phyloP scores from a whole-genome alignment of 2,797 vertebrate genomes.

The Cynodonichthys magdalenae region DNA sequence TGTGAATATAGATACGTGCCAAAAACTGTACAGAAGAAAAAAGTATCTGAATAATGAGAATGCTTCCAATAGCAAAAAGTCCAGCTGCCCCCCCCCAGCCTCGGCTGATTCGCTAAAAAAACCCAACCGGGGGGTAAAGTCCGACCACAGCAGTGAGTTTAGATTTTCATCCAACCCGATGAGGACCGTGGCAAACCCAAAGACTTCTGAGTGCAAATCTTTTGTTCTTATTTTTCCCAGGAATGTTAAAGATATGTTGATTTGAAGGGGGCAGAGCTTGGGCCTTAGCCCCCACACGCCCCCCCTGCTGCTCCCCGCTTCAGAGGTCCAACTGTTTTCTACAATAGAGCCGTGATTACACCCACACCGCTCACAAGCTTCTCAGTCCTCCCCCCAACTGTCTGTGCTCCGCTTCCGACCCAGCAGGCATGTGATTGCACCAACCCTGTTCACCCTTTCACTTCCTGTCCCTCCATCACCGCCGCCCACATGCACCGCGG shows the following conservation, averaged over 20 bases:
- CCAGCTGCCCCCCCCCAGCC: not conserved
- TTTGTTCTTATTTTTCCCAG: conserved; percentile 58
- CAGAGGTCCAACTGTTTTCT: conserved; percentile 71
- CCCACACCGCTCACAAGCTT: conserved; percentile 63
- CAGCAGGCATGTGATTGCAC: conserved; percentile 75
- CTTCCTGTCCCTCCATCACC: conserved; percentile 55
- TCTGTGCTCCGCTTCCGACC: conserved; percentile 60
- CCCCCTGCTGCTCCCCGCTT: conserved; percentile 59
- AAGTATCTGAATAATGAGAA: too few relatives aligned
- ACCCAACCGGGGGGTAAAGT: not conserved
- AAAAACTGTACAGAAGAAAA: too few relatives aligned
- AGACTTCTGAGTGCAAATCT: conserved; percentile 40
- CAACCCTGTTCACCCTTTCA: conserved; percentile 49
- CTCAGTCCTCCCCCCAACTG: conserved; percentile 55
- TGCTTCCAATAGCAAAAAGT: not conserved
- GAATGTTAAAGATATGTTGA: conserved; percentile 70
- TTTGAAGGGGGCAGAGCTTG: conserved; percentile 56
- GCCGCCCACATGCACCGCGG: conserved; percentile 49
- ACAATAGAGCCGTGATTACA: conserved; percentile 85
- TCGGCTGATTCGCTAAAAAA: not conserved
- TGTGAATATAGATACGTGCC: too few relatives aligned
- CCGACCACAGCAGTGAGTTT: conserved; percentile 1
- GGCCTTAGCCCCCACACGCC: conserved; percentile 11
- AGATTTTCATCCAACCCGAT: conserved; percentile 36
- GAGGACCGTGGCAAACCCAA: conserved; percentile 22